Evolutionary conservation across 2,888 invertebrate species (phyloP).

Genomic region (Protonemura montana): DNA sequence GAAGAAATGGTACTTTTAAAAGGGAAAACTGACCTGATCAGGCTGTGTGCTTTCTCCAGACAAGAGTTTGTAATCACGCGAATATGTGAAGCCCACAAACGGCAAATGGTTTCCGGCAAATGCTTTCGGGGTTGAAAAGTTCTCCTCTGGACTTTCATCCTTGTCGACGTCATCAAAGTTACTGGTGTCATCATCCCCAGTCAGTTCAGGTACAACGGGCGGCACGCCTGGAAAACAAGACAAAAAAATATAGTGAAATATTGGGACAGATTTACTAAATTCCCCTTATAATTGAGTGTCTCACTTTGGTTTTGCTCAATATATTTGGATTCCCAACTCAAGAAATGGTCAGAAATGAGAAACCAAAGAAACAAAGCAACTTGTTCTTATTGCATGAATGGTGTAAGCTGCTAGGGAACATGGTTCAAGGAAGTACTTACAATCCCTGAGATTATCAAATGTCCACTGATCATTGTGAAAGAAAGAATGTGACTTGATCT

Average conservation of each 20-base stretch:
- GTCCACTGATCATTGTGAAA: constrained; percentile 98
- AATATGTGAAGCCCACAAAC: constrained; percentile 98
- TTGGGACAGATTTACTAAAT: too few species aligned
- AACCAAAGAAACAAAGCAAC: too few species aligned
- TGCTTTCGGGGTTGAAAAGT: constrained; percentile 95
- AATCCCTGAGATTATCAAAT: constrained; percentile 92
- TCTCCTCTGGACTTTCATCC: constrained; percentile 90
- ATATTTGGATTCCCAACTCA: too few species aligned
- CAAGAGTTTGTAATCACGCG: constrained; percentile 81
- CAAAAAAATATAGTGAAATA: too few species aligned
- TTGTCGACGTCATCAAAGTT: constrained; percentile 98
- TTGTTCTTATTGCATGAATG: too few species aligned
- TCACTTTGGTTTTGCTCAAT: too few species aligned
- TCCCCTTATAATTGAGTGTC: too few species aligned
- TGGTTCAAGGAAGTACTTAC: constrained; percentile 66
- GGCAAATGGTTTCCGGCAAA: constrained; percentile 99
- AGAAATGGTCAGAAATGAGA: too few species aligned
- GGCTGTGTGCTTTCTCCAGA: background rate
- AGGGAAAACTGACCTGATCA: constrained; percentile 22
- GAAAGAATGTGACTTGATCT: constrained; percentile 94
- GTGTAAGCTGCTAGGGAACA: too few species aligned
- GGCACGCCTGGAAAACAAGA: constrained; percentile 68
- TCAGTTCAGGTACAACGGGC: constrained; percentile 95
- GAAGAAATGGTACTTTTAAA: too few species aligned
- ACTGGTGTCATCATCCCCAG: constrained; percentile 96